Evolutionary conservation across 2,113 vertebrate species (phyloP).

Genomic region (Corythornis cristatus): DNA sequence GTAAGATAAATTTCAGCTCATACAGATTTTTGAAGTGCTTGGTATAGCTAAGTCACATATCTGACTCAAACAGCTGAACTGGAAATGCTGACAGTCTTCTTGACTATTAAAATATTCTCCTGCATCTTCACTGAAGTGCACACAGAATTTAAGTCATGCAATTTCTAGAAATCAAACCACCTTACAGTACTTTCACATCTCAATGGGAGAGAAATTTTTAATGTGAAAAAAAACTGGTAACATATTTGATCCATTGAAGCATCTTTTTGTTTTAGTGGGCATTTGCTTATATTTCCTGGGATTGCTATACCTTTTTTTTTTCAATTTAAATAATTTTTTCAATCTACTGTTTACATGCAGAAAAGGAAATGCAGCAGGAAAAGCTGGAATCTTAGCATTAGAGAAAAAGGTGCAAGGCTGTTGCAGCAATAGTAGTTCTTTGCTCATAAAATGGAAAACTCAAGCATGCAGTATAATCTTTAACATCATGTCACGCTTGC

Average conservation of each 20-base stretch:
- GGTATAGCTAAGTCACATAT: background rate
- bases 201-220: background rate
- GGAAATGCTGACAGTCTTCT: conserved; percentile 11
- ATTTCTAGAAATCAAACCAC: conserved; percentile 26
- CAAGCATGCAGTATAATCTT: background rate
- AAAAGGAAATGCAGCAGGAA: background rate
- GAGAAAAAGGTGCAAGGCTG: background rate
- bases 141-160: background rate
- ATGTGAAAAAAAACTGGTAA: background rate
- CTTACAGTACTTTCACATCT: background rate
- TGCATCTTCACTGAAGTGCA: background rate
- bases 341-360: background rate
- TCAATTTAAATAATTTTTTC: background rate
- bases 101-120: background rate
- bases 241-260: background rate
- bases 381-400: background rate
- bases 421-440: background rate
- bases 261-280: background rate
- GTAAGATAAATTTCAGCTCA: background rate
- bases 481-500: background rate
- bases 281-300: background rate
- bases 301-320: background rate
- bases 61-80: conserved; percentile 7
- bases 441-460: background rate
- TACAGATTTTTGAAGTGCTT: background rate